Evolutionary conservation across 2,888 invertebrate genomes (phyloP), one percentile per base, ranked within the genome.

Genomic region (Gibbula magus): DNA sequence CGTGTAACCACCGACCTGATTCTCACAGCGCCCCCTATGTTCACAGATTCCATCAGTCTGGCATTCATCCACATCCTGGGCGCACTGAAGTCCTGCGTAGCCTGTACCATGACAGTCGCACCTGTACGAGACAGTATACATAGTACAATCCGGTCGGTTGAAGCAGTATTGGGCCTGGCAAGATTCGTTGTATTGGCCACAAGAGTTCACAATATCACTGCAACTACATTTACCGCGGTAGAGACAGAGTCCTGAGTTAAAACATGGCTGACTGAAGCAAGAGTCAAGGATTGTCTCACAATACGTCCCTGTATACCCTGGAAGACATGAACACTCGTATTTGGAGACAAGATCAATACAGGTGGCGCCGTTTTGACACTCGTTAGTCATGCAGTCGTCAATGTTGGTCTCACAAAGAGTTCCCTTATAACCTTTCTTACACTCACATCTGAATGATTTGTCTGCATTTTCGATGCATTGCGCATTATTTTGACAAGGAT

Each of bases 401-500:
- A 88, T 85, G 81, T 88, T 82, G 2, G 45, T 80, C 51, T 85
- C 83, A 83, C 90, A 90, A 18, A 78, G 77, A 25, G 29, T 56
- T 20, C 89, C 88, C 45, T 79, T 79, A 79, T 78, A 87, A 7
- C 88, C 86, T 0, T 52, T 29, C 2, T 61, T 53, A 84, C 89
- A 89, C 18, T 78, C 20, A 78, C 89, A 89, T 13, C 51, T 53
- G 77, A 85, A 89, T 0, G 61, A 54, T 7, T 79, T 76, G 32
- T 79, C 83, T 10, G 35, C 18, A 25, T 79, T 66, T 53, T 84
- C 82, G 13, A 83, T 66, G 92, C 98, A 98, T 56, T 95, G 96
- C 32, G 97, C 98, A 0, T 96, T 96, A 90, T 98, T 98, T 82
- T 97, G 95, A 92, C 98, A 98, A 0, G 98, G 98, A 93, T 97